Base-by-base conservation (phyloP, 2,888 invertebrate genomes). In the Xestia rhomboidea region DNA sequence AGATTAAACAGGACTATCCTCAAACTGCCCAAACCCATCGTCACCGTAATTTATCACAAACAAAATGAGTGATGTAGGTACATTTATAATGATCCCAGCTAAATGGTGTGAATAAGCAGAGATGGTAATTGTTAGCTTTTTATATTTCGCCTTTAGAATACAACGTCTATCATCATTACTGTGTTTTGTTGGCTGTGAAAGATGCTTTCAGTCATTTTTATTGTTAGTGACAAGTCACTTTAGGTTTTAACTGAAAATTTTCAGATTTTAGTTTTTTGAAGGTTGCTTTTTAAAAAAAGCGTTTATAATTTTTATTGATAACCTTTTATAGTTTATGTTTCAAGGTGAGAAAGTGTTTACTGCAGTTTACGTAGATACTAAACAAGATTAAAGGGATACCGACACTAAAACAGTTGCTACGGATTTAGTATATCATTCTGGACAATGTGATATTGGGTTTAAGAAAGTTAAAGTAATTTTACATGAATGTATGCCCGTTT, bases 71-170 rank as follows among this genome's bases (percentile, higher is more conserved):
- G 76, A 73, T 81, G 71, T 70, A 67, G 49, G 64, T 82, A 75
- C 69, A 85, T 86, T 85, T 76, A 85, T 87, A 79, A 85, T 71
- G 72, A 77, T 78, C 74, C 77, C 64, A 21, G 66, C 73, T 86
- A 82, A 89, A 89, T 88, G 89, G 76, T 69, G 75, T 57, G 68
- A 62, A 82, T 77, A 66, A 75, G 51, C 66, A 71, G 38, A 38
- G 62, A 15, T 66, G 44, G 64, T 79, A 71, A 79, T 78, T 77
- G 68, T 79, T 73, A 34, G 44, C 75, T 77, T 79, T 84, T 74
- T 70, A 68, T 44, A 60, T 72, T 62, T 81, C 21, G 64, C 72
- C 30, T 76, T 63, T 60, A 69, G 73, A 77, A 63, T 62, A 57
- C 11, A 57, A 27, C 67, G 79, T 86, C 24, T 66, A 71, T 86